Conservation (phyloP, 2,113 vertebrate species). For the Paralichthys olivaceus region DNA sequence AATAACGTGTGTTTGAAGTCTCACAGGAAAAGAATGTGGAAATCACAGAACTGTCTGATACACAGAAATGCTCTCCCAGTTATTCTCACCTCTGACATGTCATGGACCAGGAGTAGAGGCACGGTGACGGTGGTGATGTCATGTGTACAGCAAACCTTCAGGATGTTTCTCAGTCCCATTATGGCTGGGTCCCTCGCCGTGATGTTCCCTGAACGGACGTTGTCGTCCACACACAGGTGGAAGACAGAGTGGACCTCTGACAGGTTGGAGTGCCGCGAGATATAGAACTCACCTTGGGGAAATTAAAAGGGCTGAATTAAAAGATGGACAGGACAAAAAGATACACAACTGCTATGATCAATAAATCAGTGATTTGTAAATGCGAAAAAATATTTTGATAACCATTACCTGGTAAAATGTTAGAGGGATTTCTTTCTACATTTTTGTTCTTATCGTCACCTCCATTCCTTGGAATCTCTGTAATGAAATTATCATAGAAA, state of each 20-base stretch:
- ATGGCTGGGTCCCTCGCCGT: constrained; percentile 96
- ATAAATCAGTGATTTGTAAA: not conserved
- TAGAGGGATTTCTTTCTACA: constrained; percentile 90
- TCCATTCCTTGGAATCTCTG: constrained; percentile 82
- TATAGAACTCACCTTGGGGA: constrained; percentile 93
- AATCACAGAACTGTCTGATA: not conserved
- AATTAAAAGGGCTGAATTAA: not conserved
- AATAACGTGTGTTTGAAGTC: not conserved
- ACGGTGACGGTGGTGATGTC: constrained; percentile 96
- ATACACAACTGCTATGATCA: not conserved
- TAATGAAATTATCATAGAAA: not conserved
- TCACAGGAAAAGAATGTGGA: not conserved
- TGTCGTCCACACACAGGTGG: constrained; percentile 98
- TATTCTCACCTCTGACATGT: constrained; percentile 95
- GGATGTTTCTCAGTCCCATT: constrained; percentile 97
- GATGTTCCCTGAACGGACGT: constrained; percentile 91
- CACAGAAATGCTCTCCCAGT: not conserved
- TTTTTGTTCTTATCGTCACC: constrained; percentile 91
- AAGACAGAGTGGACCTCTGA: constrained; percentile 96
- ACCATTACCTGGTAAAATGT: constrained; percentile 90
- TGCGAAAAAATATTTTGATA: not conserved
- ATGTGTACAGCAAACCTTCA: constrained; percentile 97
- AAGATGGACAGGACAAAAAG: not conserved
- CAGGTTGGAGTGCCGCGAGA: constrained; percentile 95
- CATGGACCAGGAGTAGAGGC: constrained; percentile 94